These are phyloP conservation scores for Pelochelys cantorii DNA, from an alignment of 2,797 vertebrate genomes.

Conservation along the genomic window DNA sequence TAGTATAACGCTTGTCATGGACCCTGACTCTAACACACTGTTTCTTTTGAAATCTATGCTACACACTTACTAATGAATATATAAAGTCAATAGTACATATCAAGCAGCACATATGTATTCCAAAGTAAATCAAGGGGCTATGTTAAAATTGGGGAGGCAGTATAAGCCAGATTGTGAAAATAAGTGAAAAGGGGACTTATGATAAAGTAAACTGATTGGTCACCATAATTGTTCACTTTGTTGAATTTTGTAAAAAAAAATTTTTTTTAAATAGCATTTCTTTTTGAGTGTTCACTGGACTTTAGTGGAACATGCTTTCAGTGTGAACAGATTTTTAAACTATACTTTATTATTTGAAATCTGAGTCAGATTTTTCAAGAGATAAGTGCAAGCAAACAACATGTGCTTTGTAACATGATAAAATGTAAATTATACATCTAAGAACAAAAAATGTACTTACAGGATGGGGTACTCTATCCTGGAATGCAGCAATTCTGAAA, in stretches of 20 bases:
- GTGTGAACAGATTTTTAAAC: neutral
- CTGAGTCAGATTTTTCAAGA: neutral
- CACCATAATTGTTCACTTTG: neutral
- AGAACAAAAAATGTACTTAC: neutral
- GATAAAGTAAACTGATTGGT: neutral
- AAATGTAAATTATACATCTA: neutral
- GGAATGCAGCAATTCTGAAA: neutral
- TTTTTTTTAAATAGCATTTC: neutral
- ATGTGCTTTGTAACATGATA: too few relatives aligned
- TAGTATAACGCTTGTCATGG: neutral
- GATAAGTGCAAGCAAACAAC: neutral
- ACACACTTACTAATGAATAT: neutral
- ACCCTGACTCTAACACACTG: neutral
- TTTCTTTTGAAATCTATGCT: neutral
- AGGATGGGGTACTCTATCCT: neutral
- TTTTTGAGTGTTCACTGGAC: neutral
- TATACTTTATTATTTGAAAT: neutral
- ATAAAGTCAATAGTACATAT: neutral
- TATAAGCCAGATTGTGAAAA: neutral
- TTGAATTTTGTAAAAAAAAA: neutral
- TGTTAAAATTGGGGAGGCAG: neutral
- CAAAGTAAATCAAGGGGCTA: neutral
- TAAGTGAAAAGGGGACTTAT: neutral
- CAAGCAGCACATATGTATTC: neutral
- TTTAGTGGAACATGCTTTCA: neutral